Evolutionary conservation across 2,113 vertebrate genomes (phyloP).

Genomic region (Podarcis cretensis): DNA sequence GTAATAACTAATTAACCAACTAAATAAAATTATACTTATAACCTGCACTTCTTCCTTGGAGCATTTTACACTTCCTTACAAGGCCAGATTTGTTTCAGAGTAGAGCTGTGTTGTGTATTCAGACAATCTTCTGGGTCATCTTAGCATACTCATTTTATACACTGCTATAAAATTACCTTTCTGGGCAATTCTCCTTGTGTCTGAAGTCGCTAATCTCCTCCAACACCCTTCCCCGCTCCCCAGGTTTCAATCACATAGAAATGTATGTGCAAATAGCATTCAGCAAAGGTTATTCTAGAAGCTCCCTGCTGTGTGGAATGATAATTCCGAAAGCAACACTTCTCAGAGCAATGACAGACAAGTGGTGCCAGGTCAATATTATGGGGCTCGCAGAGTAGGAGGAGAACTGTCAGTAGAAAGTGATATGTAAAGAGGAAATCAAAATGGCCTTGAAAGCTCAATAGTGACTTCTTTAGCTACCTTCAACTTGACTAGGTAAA

Average conservation of each 20-base stretch:
- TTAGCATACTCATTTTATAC: not conserved
- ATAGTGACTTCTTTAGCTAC: not conserved
- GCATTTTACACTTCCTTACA: not conserved
- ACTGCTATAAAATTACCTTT: not conserved
- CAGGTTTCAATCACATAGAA: not conserved
- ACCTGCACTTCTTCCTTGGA: too few relatives aligned
- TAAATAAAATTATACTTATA: not conserved
- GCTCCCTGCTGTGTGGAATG: conserved; percentile 29
- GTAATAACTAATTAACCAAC: too few relatives aligned
- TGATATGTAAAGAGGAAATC: not conserved
- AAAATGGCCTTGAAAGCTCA: not conserved
- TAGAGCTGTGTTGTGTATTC: not conserved
- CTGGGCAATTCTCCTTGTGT: not conserved
- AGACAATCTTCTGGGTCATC: not conserved
- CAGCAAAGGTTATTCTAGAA: conserved; percentile 24
- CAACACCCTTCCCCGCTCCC: not conserved
- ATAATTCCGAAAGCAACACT: conserved; percentile 2
- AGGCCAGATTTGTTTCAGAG: not conserved
- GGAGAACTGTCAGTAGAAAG: conserved; percentile 19
- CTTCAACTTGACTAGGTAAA: not conserved
- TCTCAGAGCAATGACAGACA: conserved; percentile 40
- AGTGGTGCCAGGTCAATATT: conserved; percentile 36
- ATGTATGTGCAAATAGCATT: conserved; percentile 1
- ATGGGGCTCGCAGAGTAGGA: conserved; percentile 32
- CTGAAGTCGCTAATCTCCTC: not conserved